A percentile compares a stretch with the other conserved stretches of the same genome.
These are phyloP conservation scores for Scaptomyza caliginosa DNA, from an alignment of 2,888 invertebrate species.

Conservation along the genomic window DNA sequence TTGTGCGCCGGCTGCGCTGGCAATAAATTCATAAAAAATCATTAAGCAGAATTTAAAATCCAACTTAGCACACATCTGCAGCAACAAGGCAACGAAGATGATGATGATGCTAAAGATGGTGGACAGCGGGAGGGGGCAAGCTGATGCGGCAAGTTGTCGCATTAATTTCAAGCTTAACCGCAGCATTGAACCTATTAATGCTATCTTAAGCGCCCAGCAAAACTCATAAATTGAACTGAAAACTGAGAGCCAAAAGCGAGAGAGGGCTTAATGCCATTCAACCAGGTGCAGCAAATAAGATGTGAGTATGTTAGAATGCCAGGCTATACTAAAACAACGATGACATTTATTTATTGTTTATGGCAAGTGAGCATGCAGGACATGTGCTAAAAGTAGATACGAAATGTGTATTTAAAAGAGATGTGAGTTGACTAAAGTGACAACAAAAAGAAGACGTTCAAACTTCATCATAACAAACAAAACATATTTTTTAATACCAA, in stretches of 20 bases:
- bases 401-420: no score
- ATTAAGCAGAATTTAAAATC: conserved; percentile 66
- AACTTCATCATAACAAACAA: neutral
- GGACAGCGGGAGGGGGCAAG: conserved; percentile 27
- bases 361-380: conserved; percentile 13
- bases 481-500: neutral
- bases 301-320: conserved; percentile 32
- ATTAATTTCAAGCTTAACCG: conserved; percentile 69
- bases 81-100: neutral
- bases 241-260: conserved; percentile 21
- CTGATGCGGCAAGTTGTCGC: conserved; percentile 57
- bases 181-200: conserved; percentile 53
- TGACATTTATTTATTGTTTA: conserved; percentile 48
- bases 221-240: conserved; percentile 55
- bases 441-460: neutral
- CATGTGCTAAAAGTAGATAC: conserved; percentile 6
- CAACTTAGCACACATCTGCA: conserved; percentile 41
- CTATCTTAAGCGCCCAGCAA: conserved; percentile 60
- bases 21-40: conserved; percentile 78
- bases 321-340: conserved; percentile 11
- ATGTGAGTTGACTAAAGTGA: neutral
- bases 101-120: neutral
- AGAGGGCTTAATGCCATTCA: conserved; percentile 36
- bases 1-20: conserved; percentile 65
- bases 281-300: conserved; percentile 36